Conservation (phyloP, 2,888 invertebrate genomes). For the Limnephilus marmoratus region DNA sequence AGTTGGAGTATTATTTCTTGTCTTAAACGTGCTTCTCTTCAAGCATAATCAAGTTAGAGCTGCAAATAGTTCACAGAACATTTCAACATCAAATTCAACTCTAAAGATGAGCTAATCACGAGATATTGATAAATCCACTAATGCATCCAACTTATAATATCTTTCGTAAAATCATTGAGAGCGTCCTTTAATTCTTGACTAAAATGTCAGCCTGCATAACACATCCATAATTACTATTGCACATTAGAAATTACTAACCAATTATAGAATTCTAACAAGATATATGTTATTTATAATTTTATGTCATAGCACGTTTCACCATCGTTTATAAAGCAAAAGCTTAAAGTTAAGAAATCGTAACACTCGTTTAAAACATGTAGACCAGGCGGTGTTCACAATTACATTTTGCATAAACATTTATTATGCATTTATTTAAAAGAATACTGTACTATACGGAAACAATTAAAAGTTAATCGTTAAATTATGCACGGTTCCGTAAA, state of each 20-base stretch:
- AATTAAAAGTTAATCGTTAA: background rate
- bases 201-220: background rate
- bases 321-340: background rate
- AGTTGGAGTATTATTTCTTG: background rate
- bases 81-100: background rate
- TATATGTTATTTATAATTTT: background rate
- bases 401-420: slow-evolving; percentile 10
- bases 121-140: background rate
- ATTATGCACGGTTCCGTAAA: slow-evolving; percentile 25
- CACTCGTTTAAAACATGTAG: background rate
- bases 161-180: background rate
- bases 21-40: background rate
- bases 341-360: background rate
- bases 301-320: background rate
- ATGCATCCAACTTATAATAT: background rate
- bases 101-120: background rate
- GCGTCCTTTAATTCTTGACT: background rate
- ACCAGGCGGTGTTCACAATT: background rate
- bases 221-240: background rate
- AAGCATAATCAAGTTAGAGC: background rate
- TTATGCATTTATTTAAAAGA: background rate
- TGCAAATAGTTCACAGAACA: background rate
- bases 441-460: background rate
- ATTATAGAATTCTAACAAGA: background rate
- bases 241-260: background rate